Base-by-base conservation (phyloP, 2,888 invertebrate species). In the Lithophane ornitopus region DNA sequence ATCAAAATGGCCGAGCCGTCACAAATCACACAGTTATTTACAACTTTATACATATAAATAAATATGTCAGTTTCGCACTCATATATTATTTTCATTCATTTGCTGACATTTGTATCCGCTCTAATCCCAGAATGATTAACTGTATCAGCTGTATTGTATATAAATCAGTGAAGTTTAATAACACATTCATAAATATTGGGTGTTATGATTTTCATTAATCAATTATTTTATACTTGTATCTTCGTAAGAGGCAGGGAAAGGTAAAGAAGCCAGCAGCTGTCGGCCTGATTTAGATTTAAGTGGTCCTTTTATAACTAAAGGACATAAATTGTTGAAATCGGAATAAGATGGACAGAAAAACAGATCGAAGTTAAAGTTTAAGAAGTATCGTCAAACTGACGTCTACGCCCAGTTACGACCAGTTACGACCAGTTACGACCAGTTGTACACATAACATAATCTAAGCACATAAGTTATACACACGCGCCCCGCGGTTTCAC, bases 31-130 rank as follows among this genome's bases (percentile, higher is more conserved):
- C 66, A 54, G 85, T 79, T 80, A 80, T 80, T 84, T 75, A 81
- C 80, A 77, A 78, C 76, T 80, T 81, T 83, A 66, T 83, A 83
- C n/a, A n/a, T n/a, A n/a, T n/a, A n/a, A n/a, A 6, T 87, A 87
- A 85, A 85, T 72, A 81, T 81, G 80, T 84, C 81, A 68, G 62
- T 52, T 46, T 14, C 12, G 56, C 65, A 52, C 61, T 61, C 44
- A 26, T 80, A 68, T 70, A 75, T 76, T 79, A 75, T 76, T 79
- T 69, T 62, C 49, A 70, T 74, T 26, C n/a, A 46, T 19, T 65
- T n/a, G 75, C 56, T 77, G 80, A 80, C 81, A 79, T 76, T 81
- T 77, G 80, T 80, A 72, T 85, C 76, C 68, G 78, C 19, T 59
- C 66, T 83, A 80, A 81, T 82, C 9, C 41, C 3, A n/a, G 28